These are phyloP conservation scores for Trachelus iudaicus DNA, from an alignment of 2,888 invertebrate genomes.

Conservation along the genomic window DNA sequence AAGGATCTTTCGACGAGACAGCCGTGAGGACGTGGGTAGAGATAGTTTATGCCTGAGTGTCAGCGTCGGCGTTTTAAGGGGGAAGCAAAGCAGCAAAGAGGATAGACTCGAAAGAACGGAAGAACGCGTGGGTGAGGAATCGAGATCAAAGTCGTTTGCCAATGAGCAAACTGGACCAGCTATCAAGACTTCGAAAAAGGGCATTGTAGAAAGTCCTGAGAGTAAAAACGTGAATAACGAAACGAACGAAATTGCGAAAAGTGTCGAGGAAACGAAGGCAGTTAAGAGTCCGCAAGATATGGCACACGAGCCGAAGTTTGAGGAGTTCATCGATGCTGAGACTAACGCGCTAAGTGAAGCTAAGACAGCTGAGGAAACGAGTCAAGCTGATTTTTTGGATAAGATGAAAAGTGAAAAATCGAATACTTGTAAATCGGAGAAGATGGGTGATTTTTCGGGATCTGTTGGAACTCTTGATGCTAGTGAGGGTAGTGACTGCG, in stretches of 20 bases:
- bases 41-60: constrained; percentile 38
- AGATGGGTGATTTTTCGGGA: not conserved
- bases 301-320: constrained; percentile 13
- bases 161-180: constrained; percentile 35
- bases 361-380: not conserved
- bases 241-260: constrained; percentile 6
- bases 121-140: constrained; percentile 42
- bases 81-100: constrained; percentile 39
- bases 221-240: constrained; percentile 31
- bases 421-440: constrained; percentile 8
- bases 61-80: constrained; percentile 33
- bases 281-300: constrained; percentile 6
- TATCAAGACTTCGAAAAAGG: constrained; percentile 17
- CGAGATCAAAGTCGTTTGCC: constrained; percentile 38
- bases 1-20: constrained; percentile 44
- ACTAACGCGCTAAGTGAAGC: not conserved
- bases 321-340: not conserved
- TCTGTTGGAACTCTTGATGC: not conserved
- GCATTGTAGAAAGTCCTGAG: constrained; percentile 20
- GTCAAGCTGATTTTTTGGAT: not conserved
- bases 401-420: constrained; percentile 8
- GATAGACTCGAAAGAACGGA: constrained; percentile 39
- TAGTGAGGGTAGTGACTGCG: constrained; percentile 15
- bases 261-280: constrained; percentile 16
- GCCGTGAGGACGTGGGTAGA: constrained; percentile 50